These are phyloP conservation scores for Crenuchus spilurus DNA, from an alignment of 2,797 vertebrate genomes.

Conservation along the genomic window DNA sequence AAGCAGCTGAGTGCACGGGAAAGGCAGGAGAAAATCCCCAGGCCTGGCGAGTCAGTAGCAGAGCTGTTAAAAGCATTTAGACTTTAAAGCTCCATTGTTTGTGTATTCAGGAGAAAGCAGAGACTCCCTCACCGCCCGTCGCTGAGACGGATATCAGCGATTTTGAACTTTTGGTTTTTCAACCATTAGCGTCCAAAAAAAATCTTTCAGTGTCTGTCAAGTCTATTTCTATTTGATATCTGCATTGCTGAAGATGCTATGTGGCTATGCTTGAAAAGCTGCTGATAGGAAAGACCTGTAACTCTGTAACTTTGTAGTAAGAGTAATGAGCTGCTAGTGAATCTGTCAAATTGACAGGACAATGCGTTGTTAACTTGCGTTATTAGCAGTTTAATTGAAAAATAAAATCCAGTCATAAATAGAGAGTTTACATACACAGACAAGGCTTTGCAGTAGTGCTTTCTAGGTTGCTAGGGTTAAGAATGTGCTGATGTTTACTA, in stretches of 20 bases:
- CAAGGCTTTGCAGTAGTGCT: no score
- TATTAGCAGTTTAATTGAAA: no score
- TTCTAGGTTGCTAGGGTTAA: not conserved
- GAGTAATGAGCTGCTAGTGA: no score
- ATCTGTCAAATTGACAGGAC: no score
- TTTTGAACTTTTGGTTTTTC: conserved; percentile 68
- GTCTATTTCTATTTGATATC: conserved; percentile 20
- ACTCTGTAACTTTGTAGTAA: no score
- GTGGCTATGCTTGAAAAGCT: not conserved
- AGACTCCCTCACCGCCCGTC: conserved; percentile 68
- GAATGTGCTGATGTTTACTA: not conserved
- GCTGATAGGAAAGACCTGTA: no score
- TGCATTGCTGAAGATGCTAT: no score
- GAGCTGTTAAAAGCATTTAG: conserved; percentile 77
- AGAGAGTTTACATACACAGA: no score
- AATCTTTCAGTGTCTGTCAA: not conserved
- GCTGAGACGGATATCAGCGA: conserved; percentile 69
- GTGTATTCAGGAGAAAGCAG: conserved; percentile 72
- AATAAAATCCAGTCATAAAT: no score
- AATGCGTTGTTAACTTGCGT: no score
- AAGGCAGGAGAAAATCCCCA: conserved; percentile 57
- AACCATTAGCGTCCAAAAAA: conserved; percentile 62
- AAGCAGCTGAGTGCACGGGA: conserved; percentile 23
- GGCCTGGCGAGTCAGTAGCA: conserved; percentile 65
- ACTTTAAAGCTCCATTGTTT: conserved; percentile 75